Evolutionary conservation across 2,797 vertebrate species (phyloP), one percentile per base, ranked within the genome.

Genomic region (Cyprinella venusta): DNA sequence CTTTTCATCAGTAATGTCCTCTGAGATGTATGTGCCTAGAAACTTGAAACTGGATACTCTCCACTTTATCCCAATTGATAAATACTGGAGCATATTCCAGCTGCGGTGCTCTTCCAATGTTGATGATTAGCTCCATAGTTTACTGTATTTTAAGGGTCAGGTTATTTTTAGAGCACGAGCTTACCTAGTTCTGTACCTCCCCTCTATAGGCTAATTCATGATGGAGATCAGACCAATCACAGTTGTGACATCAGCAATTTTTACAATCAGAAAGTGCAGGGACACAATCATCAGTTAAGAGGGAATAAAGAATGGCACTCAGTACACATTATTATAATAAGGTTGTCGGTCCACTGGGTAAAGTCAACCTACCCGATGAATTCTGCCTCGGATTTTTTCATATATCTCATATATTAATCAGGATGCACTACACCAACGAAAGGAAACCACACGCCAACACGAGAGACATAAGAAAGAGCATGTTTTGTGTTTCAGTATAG

Each of bases 361-460:
- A 61, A 65, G 33, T 38, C n/a, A 68, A 33, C 72, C 36, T 74
- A 63, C 38, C 63, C 12, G 38, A 19, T 82, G 63, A 76, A 68
- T 76, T 82, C 36, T 68, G 24, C 63, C 38, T 75, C 33, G 1
- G 33, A n/a, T 67, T 76, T n/a, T n/a, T 56, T 67, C n/a, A 8
- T 80, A 30, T 65, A 65, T 76, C 63, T 82, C 36, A 40, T 65
- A 54, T 76, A 76, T 82, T 59, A 76, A 82, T 68, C 81, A 77
- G 36, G 74, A 76, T 33, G 81, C 81, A 61, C 5, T 42, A 59
- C 24, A 48, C 52, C 50, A 77, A 76, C 61, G 26, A 52, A 77
- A 83, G 74, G 72, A 83, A 83, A 77, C 74, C 81, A 77, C 81
- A 69, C 81, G 65, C 74, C 81, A 61, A 69, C 74, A 76, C 74